Base-by-base conservation (phyloP, 2,113 vertebrate genomes). In the Noturus placidus region DNA sequence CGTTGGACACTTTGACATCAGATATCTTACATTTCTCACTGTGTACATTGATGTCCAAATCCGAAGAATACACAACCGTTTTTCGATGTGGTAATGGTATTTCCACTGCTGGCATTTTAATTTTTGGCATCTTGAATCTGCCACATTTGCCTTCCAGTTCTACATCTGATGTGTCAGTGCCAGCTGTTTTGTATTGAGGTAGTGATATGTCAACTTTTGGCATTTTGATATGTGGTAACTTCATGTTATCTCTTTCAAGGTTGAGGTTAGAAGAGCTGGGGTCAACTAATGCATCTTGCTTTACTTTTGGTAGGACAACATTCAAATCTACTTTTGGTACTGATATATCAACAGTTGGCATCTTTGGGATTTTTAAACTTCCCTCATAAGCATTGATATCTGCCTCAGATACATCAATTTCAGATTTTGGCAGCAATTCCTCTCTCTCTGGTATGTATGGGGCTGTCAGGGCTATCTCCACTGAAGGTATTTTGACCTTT, bases 261-360 rank as follows among this genome's bases (percentile, higher is more conserved):
- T 88, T 88, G 15, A 80, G 35, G 35, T 80, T 57, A n/a, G 25
- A 30, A 30, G 63, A 38, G 22, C 25, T 82, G 22, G 86, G 86
- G 2, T 91, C 83, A 56, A 46, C 25, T n/a, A 91, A 80, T n/a
- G 56, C 35, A 50, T 91, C 89, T 76, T 88, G 87, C 54, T 91
- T 92, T 38, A 89, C 67, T 56, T 63, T 72, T 42, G 57, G 54
- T 30, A 87, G 14, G 69, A 83, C 89, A 4, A 95, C 76, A 91
- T 92, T 94, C 57, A 97, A 88, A 61, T 96, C 95, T 27, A 97
- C 88, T 88, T 94, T 95, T 57, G 96, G 96, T 35, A 95, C 85
- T 0, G 95, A 93, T 86, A 96, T 89, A 42, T 93, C 93, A 87
- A 96, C 83, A 0, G 90, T 88, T n/a, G 96, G 93, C 87, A 92